Base-by-base conservation (phyloP, 2,113 vertebrate species). In the Pedetes capensis region DNA sequence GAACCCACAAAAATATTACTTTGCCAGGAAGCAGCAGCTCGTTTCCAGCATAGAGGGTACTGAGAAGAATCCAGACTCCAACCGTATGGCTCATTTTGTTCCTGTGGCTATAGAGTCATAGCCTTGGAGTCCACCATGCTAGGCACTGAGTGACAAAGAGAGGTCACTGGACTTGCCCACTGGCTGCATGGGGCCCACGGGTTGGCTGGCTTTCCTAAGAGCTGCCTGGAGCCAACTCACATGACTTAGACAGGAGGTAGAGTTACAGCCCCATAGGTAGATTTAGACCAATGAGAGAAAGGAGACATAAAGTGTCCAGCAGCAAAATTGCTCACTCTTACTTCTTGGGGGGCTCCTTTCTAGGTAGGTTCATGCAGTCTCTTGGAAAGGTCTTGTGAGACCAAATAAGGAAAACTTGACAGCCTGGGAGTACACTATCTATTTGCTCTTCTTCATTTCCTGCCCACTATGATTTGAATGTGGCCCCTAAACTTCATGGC, bases 161-260 rank as follows among this genome's bases (percentile, higher is more conserved):
- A 69, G 27, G 44, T 79, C 32, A 10, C 39, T 4, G 32, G 47
- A 47, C 14, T 37, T 53, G 61, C 23, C 39, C 74, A 16, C 23
- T 12, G 25, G 17, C 23, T 18, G n/a, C 22, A 34, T 0, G 3
- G 27, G n/a, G 39, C 44, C 29, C 37, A 0, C 0, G 5, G 47
- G 68, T 6, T 53, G 0, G 34, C 29, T 23, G 4, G 20, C 14
- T 37, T 74, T 69, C 64, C 82, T 72, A 61, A n/a, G n/a, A 68
- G 55, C 90, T 69, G 18, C 44, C 23, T 49, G 20, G 64, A 84
- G 32, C 23, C 8, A 29, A 76, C 8, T 44, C 71, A 55, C 27
- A 69, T 3, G 59, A 44, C 37, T 32, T 16, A 63, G 32, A 51
- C 3, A 9, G 4, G 0, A 34, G 34, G 39, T 37, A 8, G 34